Percentiles rank a stretch among this genome's conserved stretches.
These are phyloP conservation scores for Sycobia sp. DNA, from an alignment of 1,140 invertebrate species.

Conservation along the genomic window DNA sequence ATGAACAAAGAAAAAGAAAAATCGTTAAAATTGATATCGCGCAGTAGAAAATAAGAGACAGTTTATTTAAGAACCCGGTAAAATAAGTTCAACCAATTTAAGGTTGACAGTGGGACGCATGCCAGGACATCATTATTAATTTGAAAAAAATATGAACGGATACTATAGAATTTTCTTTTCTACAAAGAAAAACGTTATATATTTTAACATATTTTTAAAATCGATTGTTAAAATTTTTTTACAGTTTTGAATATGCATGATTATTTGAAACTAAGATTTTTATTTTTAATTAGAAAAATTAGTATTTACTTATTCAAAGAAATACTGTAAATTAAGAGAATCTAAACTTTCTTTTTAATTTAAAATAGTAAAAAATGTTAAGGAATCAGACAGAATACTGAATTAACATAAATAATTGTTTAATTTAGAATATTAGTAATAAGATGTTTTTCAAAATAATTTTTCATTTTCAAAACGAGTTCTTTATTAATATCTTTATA, in stretches of 20 bases:
- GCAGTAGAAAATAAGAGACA: neutral
- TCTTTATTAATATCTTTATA: too few relatives aligned
- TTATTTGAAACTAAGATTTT: conserved; percentile 18
- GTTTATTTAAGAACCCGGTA: too few relatives aligned
- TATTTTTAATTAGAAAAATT: neutral
- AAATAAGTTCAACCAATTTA: conserved; percentile 14
- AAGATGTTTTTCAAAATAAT: too few relatives aligned
- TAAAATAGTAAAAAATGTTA: neutral
- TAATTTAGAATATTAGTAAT: too few relatives aligned
- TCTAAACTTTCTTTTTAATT: neutral
- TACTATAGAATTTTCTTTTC: conserved; percentile 22
- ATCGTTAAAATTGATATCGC: neutral
- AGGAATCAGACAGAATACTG: too few relatives aligned
- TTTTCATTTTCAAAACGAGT: too few relatives aligned
- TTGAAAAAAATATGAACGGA: conserved; percentile 8
- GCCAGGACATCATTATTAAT: conserved; percentile 28
- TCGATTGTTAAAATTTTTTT: conserved; percentile 18
- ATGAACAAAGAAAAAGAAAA: neutral
- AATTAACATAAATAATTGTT: too few relatives aligned
- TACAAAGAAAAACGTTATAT: conserved; percentile 28
- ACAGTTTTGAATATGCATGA: neutral
- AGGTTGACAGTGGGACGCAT: conserved; percentile 36
- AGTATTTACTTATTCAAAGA: neutral
- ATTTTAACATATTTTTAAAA: conserved; percentile 17
- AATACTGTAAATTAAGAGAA: neutral